Evolutionary conservation across 35 echinoderm and acorn worm species (phyloP).

Genomic region (Apostichopus californicus): DNA sequence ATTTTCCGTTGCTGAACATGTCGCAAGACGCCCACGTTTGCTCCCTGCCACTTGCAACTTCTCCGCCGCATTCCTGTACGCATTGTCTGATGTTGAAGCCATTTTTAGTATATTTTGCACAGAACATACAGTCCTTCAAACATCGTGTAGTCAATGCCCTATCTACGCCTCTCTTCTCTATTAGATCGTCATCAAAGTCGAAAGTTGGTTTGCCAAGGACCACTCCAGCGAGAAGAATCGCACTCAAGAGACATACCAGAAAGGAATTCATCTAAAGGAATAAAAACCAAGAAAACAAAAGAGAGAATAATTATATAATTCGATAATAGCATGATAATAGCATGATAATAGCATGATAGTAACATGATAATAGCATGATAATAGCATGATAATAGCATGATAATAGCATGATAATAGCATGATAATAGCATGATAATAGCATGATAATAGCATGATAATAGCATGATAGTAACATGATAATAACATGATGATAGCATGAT

Average conservation of each 20-base stretch:
- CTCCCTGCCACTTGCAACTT: neutral
- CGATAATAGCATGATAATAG: too few species aligned
- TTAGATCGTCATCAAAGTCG: neutral
- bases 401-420: too few species aligned
- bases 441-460: too few species aligned
- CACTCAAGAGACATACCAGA: neutral
- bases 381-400: too few species aligned
- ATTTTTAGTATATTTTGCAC: neutral
- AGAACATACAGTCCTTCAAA: slow-evolving; percentile 20
- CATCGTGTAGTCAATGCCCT: neutral
- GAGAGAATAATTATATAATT: too few species aligned
- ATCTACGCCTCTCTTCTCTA: neutral
- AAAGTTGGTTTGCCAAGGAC: slow-evolving; percentile 15
- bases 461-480: too few species aligned
- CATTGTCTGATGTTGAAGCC: neutral
- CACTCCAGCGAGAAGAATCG: slow-evolving; percentile 15
- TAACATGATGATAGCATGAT: too few species aligned
- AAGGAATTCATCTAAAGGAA: slow-evolving; percentile 27
- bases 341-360: too few species aligned
- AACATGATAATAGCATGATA: too few species aligned
- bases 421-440: too few species aligned
- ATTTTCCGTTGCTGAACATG: neutral
- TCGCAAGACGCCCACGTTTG: slow-evolving; percentile 30
- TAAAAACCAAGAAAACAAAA: neutral
- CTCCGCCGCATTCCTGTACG: neutral